Evolutionary conservation across 2,113 vertebrate species (phyloP).

Genomic region (Oceanites oceanicus): DNA sequence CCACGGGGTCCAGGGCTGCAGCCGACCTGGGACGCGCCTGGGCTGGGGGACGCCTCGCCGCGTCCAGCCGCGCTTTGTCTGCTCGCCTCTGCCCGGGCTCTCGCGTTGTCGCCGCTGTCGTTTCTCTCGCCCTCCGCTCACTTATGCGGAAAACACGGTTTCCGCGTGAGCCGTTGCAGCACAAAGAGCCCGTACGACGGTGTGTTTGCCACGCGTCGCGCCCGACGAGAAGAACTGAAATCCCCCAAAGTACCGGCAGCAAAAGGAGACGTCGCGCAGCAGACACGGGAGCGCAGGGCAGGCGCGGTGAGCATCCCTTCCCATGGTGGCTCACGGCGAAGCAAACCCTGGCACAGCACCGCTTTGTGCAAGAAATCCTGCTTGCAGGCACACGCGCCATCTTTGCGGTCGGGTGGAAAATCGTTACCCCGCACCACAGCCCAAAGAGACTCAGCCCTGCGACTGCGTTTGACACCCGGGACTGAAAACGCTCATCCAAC

Average conservation of each 20-base stretch:
- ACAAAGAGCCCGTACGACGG: neutral
- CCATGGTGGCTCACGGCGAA: fast-evolving
- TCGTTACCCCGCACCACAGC: fast-evolving
- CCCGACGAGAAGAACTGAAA: neutral
- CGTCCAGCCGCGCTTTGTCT: neutral
- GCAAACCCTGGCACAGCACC: neutral
- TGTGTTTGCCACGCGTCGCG: too few relatives aligned
- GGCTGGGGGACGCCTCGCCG: neutral
- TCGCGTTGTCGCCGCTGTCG: neutral
- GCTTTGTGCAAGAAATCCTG: fast-evolving
- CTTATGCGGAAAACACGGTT: neutral
- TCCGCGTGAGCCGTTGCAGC: neutral
- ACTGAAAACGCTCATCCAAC: neutral
- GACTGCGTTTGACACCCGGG: fast-evolving
- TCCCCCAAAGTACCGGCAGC: neutral
- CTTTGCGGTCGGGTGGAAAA: neutral
- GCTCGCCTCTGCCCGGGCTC: neutral
- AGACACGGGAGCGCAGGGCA: fast-evolving
- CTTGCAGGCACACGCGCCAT: fast-evolving
- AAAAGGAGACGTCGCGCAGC: fast-evolving
- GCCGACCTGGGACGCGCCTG: neutral
- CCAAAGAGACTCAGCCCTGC: fast-evolving
- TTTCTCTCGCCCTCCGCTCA: neutral
- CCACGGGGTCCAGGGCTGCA: fast-evolving
- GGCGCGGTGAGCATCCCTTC: neutral